Conservation (phyloP, 2,113 vertebrate species). For the Mesembrinibis cayennensis region DNA sequence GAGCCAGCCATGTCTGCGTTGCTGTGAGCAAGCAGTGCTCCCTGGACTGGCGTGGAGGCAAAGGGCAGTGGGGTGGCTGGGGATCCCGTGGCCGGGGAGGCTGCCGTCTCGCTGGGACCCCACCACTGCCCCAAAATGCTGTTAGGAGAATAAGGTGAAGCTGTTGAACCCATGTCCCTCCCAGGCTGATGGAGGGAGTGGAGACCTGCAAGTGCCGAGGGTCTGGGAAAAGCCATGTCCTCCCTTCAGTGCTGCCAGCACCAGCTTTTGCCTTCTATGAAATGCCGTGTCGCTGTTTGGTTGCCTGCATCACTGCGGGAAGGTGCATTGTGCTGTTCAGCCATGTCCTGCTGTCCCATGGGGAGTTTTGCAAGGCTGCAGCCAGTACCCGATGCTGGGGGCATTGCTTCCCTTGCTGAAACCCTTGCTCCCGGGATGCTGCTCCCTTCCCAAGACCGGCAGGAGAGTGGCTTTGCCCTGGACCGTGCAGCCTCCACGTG, state of each 20-base stretch:
- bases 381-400: rapidly evolving
- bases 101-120: neutral
- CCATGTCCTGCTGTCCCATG: rapidly evolving
- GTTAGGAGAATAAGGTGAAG: rapidly evolving
- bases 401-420: neutral
- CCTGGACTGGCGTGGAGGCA: neutral
- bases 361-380: neutral
- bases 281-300: rapidly evolving
- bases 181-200: rapidly evolving
- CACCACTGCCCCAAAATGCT: neutral
- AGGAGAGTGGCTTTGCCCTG: neutral
- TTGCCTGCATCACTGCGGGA: rapidly evolving
- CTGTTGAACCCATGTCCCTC: rapidly evolving
- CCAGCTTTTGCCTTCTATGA: neutral
- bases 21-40: neutral
- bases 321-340: rapidly evolving
- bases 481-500: rapidly evolving
- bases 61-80: rapidly evolving
- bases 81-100: neutral
- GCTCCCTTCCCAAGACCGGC: rapidly evolving
- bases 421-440: rapidly evolving
- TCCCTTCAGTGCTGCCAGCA: neutral
- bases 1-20: neutral
- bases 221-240: neutral
- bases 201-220: neutral